A percentile compares a stretch with the other conserved stretches of the same genome.
Evolutionary conservation across 2,888 invertebrate genomes (phyloP).

Genomic region (Epinotia nisella): DNA sequence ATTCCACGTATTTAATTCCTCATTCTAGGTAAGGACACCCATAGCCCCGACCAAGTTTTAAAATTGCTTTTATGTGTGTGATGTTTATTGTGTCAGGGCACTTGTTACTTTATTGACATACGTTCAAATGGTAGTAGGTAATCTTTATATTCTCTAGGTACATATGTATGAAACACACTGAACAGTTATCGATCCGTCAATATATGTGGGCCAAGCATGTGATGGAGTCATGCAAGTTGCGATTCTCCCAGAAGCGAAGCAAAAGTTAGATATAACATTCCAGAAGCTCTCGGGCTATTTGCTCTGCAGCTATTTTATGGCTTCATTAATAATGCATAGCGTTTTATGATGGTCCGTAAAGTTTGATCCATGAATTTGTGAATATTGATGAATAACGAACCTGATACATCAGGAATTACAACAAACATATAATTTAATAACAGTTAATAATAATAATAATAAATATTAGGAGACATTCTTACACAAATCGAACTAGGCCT

Average conservation of each 20-base stretch:
- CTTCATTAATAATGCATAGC: slow-evolving; percentile 24
- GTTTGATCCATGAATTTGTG: slow-evolving; percentile 17
- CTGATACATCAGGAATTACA: background rate
- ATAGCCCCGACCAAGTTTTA: background rate
- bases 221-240: slow-evolving; percentile 7
- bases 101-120: no score
- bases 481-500: no score
- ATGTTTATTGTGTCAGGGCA: no score
- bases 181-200: no score
- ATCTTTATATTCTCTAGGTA: no score
- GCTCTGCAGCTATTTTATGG: slow-evolving; percentile 8
- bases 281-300: background rate
- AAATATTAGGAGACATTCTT: no score
- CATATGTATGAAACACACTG: background rate
- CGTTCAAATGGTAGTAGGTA: no score
- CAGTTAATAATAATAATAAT: no score
- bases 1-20: background rate
- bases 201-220: background rate
- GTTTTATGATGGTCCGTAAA: slow-evolving; percentile 16
- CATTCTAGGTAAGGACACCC: background rate
- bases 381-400: slow-evolving; percentile 7
- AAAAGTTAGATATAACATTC: slow-evolving; percentile 33
- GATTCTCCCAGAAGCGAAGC: slow-evolving; percentile 1
- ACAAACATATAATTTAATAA: background rate
- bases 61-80: background rate